Conservation (phyloP, 2,797 vertebrate genomes). For the Muraenolepis orangiensis region DNA sequence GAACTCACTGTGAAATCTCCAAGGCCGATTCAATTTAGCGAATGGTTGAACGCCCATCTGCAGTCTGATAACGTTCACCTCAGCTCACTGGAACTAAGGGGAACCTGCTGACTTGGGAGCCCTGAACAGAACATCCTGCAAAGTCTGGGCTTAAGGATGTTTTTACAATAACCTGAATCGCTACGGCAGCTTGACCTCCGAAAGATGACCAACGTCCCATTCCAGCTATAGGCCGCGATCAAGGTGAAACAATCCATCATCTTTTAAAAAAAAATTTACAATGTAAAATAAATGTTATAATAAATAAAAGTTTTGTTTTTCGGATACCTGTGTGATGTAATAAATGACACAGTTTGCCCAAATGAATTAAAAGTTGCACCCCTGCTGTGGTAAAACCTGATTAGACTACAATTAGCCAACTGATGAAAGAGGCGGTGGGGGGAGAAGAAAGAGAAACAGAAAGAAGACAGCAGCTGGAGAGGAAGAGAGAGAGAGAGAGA, state of each 20-base stretch:
- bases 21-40: not conserved
- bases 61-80: not conserved
- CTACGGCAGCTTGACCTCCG: not conserved
- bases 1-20: not conserved
- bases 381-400: constrained; percentile 46
- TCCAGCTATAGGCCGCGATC: not conserved
- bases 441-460: constrained; percentile 34
- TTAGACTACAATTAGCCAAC: constrained; percentile 22
- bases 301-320: not conserved
- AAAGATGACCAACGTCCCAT: not conserved
- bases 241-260: too few species aligned
- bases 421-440: constrained; percentile 25
- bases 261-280: constrained; percentile 15
- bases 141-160: not conserved
- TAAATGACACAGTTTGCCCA: constrained; percentile 6
- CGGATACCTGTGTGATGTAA: constrained; percentile 7
- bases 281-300: constrained; percentile 23
- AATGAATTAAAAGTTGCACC: constrained; percentile 37
- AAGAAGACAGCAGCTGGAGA: not conserved
- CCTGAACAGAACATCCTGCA: not conserved
- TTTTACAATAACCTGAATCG: not conserved
- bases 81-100: not conserved
- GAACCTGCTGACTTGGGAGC: not conserved
- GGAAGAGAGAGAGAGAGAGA: not conserved
- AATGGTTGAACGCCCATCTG: not conserved